Base-by-base conservation (phyloP, 1,140 invertebrate genomes). In the Pseudoatta argentina region DNA sequence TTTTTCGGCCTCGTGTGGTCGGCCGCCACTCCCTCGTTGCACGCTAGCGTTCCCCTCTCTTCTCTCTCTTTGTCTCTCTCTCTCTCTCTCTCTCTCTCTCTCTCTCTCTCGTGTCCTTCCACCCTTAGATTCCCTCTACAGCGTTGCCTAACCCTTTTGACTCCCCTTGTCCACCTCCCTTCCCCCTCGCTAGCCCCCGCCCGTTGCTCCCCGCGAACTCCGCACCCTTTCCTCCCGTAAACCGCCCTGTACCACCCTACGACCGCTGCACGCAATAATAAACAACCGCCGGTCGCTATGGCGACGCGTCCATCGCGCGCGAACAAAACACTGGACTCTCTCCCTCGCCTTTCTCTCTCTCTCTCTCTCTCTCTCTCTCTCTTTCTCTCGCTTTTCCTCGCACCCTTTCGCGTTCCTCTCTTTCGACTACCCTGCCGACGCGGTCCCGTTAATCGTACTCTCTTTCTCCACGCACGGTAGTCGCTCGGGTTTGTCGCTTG, bases 1-100 rank as follows among this genome's bases (percentile, higher is more conserved):
- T 95, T 95, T 95, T 95, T 95, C 92, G 93, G 93, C 91, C 93
- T 93, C 93, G 93, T 95, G 94, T 94, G 94, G 94, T 95, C 92
- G 94, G 92, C 93, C 92, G 91, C 91, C 92, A 92, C 93, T 93
- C 93, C 91, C 92, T 91, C 92, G 88, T 91, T 93, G 91, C 89
- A 91, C 92, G 86, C 92, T 85, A 89, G 69, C 88, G 71, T 92
- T 87, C 67, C 63, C 89, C 88, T 53, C 87, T 71, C 67, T 73
- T 75, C 30, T 27, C 12, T 69, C 64, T 66, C 69, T 55, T n/a
- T 85, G 39, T 53, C 85, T 77, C 78, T 30, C 69, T 72, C 72
- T 24, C 30, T 44, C 69, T 39, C 30, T 85, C 48, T 53, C 73
- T n/a, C 48, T 53, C 85, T 77, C 78, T 30, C 69, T 72, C 72